Conservation (phyloP, 2,797 vertebrate genomes). For the Miichthys miiuy region DNA sequence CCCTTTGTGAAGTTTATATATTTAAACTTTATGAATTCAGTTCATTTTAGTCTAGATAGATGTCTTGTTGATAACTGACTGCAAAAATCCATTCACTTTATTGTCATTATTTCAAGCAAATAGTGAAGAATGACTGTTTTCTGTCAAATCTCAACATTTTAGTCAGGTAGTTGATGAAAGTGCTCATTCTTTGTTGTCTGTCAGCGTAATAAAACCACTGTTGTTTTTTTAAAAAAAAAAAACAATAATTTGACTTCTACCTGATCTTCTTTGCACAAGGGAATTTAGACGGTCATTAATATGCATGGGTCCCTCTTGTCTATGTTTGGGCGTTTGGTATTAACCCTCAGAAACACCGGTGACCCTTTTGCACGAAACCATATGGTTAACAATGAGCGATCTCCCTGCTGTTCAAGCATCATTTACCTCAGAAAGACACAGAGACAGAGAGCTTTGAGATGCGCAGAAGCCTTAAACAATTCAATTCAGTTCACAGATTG, state of each 20-base stretch:
- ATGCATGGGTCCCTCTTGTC: constrained; percentile 76
- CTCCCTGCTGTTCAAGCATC: constrained; percentile 84
- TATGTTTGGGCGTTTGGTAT: constrained; percentile 80
- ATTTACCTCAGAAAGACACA: constrained; percentile 81
- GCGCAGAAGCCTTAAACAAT: constrained; percentile 27
- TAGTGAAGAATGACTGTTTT: constrained; percentile 30
- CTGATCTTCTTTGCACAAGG: constrained; percentile 70
- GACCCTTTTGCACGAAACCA: constrained; percentile 77
- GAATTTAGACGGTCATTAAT: constrained; percentile 76
- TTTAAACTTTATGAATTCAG: constrained; percentile 51
- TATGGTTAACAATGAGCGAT: constrained; percentile 85
- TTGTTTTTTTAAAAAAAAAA: constrained; percentile 46
- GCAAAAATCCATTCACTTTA: constrained; percentile 35
- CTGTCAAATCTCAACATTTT: constrained; percentile 3
- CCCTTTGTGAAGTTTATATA: constrained; percentile 59
- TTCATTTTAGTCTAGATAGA: constrained; percentile 29
- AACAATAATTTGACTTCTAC: constrained; percentile 49
- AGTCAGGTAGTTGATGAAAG: constrained; percentile 18
- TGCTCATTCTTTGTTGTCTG: constrained; percentile 3
- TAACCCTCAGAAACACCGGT: constrained; percentile 81
- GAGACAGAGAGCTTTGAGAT: constrained; percentile 57
- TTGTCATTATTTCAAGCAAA: constrained; percentile 15
- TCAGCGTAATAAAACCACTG: constrained; percentile 12
- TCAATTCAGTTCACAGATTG: neutral
- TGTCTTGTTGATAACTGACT: constrained; percentile 51